Evolutionary conservation across 2,888 invertebrate genomes (phyloP).

Genomic region (Phyto melanocephala): DNA sequence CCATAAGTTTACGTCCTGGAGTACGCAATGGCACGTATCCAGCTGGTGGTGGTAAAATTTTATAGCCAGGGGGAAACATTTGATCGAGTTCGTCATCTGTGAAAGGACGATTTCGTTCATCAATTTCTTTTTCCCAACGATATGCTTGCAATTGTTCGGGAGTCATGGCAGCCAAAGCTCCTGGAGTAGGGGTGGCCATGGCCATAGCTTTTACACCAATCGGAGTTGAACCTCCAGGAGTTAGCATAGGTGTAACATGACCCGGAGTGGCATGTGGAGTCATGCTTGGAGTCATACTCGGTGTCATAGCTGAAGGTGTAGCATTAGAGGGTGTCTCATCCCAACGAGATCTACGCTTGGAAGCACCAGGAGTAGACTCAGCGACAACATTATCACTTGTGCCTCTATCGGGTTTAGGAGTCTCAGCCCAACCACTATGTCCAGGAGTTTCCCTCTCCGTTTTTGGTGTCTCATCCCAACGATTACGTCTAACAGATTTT

Average conservation of each 20-base stretch:
- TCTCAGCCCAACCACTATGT: slow-evolving; percentile 99
- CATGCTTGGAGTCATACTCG: slow-evolving; percentile 83
- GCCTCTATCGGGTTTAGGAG: slow-evolving; percentile 95
- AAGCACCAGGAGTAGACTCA: slow-evolving; percentile 96
- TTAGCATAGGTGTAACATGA: slow-evolving; percentile 85
- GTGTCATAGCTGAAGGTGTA: slow-evolving; percentile 87
- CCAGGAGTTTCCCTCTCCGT: slow-evolving; percentile 98
- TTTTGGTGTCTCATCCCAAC: slow-evolving; percentile 99
- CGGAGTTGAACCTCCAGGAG: slow-evolving; percentile 91
- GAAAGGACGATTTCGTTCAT: slow-evolving; percentile 97
- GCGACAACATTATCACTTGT: slow-evolving; percentile 86
- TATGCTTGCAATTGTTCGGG: slow-evolving; percentile 99
- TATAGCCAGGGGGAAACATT: slow-evolving; percentile 99
- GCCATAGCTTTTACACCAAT: slow-evolving; percentile 98
- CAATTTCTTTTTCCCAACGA: slow-evolving; percentile 99
- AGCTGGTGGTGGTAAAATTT: slow-evolving; percentile 96
- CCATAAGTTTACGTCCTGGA: slow-evolving; percentile 97
- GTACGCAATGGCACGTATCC: slow-evolving; percentile 98
- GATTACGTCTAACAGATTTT: slow-evolving; percentile 91
- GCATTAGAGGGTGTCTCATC: slow-evolving; percentile 96
- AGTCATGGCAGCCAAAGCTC: slow-evolving; percentile 98
- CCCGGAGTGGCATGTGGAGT: slow-evolving; percentile 88
- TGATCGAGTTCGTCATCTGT: slow-evolving; percentile 98
- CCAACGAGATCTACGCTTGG: slow-evolving; percentile 98
- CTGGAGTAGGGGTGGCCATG: slow-evolving; percentile 98